Evolutionary conservation across 1,140 invertebrate species (phyloP).

Genomic region (Drosophila nebulosa): DNA sequence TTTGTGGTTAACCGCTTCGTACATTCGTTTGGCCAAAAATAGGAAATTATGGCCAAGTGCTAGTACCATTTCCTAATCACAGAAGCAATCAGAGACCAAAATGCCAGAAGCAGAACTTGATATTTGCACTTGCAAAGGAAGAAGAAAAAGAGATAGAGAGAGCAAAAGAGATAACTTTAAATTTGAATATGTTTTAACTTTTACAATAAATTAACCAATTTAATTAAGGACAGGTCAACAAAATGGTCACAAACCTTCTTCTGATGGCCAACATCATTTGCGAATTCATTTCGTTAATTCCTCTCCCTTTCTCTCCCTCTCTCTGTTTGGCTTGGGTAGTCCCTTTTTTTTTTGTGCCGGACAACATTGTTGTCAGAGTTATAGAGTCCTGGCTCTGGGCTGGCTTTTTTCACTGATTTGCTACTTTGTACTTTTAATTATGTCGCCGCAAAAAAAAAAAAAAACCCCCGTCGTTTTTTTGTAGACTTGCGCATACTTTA

Average conservation of each 20-base stretch:
- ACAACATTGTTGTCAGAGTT: conserved; percentile 22
- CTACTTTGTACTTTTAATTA: conserved; percentile 77
- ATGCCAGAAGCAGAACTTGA: conserved; percentile 30
- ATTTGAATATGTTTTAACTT: not conserved
- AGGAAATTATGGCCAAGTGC: not conserved
- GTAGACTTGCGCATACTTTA: conserved; percentile 28
- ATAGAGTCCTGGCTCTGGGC: conserved; percentile 38
- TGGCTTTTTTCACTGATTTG: conserved; percentile 65
- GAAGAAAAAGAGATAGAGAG: no score
- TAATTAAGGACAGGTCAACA: not conserved
- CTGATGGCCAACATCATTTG: not conserved
- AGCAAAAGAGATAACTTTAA: no score
- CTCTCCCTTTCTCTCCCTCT: not conserved
- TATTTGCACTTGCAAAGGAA: not conserved
- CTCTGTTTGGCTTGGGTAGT: not conserved
- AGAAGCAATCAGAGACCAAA: conserved; percentile 4
- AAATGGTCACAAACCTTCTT: not conserved
- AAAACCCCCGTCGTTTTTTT: conserved; percentile 11
- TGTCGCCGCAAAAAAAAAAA: conserved; percentile 51
- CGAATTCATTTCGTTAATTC: not conserved
- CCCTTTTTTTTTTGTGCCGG: conserved; percentile 15
- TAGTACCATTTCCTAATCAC: not conserved
- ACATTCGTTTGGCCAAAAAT: not conserved
- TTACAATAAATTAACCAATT: not conserved
- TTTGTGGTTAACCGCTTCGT: not conserved